A percentile compares a stretch with the other conserved stretches of the same genome.
phyloP scores from a whole-genome alignment of 1,140 invertebrate genomes.

The Augochlora pura region DNA sequence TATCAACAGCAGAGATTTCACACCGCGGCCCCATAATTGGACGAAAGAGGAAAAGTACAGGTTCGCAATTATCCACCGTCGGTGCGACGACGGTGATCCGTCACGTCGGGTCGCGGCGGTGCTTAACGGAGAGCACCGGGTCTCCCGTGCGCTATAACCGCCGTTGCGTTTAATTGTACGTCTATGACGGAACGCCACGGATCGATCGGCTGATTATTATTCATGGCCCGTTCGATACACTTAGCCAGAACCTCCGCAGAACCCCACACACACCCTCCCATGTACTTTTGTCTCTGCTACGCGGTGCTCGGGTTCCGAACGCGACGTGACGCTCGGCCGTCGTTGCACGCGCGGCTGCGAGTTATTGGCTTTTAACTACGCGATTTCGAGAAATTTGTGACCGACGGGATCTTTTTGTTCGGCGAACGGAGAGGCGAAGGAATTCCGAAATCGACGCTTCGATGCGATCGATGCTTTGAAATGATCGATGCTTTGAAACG shows the following conservation, averaged over 20 bases:
- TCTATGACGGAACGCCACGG: slow-evolving; percentile 11
- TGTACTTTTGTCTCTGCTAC: background rate
- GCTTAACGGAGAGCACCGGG: no score
- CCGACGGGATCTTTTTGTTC: background rate
- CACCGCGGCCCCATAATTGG: no score
- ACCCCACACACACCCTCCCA: no score
- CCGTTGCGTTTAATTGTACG: slow-evolving; percentile 20
- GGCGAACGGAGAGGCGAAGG: background rate
- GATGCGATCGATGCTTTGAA: no score
- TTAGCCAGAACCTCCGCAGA: background rate
- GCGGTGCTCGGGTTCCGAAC: no score
- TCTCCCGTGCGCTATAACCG: background rate
- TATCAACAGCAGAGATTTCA: no score
- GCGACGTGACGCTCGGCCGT: background rate
- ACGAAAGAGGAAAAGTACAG: no score
- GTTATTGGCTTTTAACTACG: background rate
- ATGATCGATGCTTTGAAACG: no score
- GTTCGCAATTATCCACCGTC: no score
- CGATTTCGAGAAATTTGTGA: background rate
- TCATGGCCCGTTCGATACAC: slow-evolving; percentile 17
- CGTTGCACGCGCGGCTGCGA: background rate
- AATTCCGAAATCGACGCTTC: no score
- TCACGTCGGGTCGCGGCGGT: no score
- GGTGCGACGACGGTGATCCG: background rate
- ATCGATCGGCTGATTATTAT: slow-evolving; percentile 38